phyloP scores from a whole-genome alignment of 2,888 invertebrate species.

The Dinocampus coccinellae region DNA sequence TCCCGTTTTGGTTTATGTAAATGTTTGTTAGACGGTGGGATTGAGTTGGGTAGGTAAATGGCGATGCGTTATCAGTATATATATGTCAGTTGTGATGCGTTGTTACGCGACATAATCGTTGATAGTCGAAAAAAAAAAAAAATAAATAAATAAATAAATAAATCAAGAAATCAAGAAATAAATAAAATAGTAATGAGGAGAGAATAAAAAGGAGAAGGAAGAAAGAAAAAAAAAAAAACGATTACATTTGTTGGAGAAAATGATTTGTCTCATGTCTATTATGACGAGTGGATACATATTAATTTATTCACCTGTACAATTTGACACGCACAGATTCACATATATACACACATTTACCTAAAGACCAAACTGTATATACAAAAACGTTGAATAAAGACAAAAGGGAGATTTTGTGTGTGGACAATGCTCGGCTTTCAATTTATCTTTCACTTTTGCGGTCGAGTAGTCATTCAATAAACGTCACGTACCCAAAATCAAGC shows the following conservation, averaged over 20 bases:
- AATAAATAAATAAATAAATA: too few relatives aligned
- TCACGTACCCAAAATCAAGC: conserved; percentile 27
- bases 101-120: background rate
- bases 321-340: too few relatives aligned
- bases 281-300: too few relatives aligned
- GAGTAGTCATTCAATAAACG: conserved; percentile 33
- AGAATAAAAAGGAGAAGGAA: too few relatives aligned
- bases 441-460: conserved; percentile 12
- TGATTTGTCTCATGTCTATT: too few relatives aligned
- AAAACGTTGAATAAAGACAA: background rate
- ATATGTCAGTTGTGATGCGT: background rate
- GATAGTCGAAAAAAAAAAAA: background rate
- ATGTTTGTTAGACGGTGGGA: conserved; percentile 59
- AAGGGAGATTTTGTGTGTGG: conserved; percentile 10
- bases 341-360: too few relatives aligned
- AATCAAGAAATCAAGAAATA: too few relatives aligned
- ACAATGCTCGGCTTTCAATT: background rate
- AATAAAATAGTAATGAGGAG: too few relatives aligned
- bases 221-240: too few relatives aligned
- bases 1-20: conserved; percentile 60
- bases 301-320: too few relatives aligned
- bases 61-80: conserved; percentile 16
- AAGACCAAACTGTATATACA: too few relatives aligned
- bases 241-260: too few relatives aligned
- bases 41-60: conserved; percentile 2